Evolutionary conservation across 2,797 vertebrate species (phyloP), one percentile per base, ranked within the genome.

Genomic region (Limosa lapponica): DNA sequence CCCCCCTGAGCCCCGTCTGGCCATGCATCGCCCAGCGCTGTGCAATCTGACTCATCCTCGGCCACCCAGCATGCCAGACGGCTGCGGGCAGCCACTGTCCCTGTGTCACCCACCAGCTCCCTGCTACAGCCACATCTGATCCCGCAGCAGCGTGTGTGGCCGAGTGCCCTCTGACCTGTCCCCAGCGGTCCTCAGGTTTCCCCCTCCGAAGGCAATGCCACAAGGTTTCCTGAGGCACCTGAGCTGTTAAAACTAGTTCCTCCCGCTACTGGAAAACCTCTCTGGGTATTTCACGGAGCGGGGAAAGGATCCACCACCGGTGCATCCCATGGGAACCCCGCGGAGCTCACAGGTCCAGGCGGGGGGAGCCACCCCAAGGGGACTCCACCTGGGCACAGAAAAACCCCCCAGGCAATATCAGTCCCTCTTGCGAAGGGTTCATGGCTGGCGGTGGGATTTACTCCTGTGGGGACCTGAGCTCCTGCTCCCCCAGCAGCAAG

Each of bases 171-270:
- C 66, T 79, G 93, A 74, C 87, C 89, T 0, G 2, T 7, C 37
- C 82, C n/a, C 34, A 12, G 79, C 23, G 1, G 59, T 93, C 94
- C 88, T 95, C 87, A 72, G 82, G 92, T 92, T 89, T 90, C 93
- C 55, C 64, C n/a, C 22, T 3, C 18, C 8, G 0, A 58, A 52
- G 65, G 69, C 70, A 72, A 67, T 2, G 3, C 78, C 55, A 2
- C 0, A 16, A 91, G 75, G 46, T 46, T 81, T 78, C 58, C 64
- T 25, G 28, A 65, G 13, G 0, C 52, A 52, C 49, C 52, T 39
- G 28, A 70, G 86, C 62, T 52, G 34, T n/a, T 41, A 1, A 51
- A 78, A 57, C 17, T 11, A 51, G 58, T 14, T 23, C 49, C 16
- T 30, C 23, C 30, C n/a, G 46, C 79, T 32, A 46, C 62, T 49